phyloP scores from a whole-genome alignment of 2,797 vertebrate genomes.

The Hyperoplus immaculatus region DNA sequence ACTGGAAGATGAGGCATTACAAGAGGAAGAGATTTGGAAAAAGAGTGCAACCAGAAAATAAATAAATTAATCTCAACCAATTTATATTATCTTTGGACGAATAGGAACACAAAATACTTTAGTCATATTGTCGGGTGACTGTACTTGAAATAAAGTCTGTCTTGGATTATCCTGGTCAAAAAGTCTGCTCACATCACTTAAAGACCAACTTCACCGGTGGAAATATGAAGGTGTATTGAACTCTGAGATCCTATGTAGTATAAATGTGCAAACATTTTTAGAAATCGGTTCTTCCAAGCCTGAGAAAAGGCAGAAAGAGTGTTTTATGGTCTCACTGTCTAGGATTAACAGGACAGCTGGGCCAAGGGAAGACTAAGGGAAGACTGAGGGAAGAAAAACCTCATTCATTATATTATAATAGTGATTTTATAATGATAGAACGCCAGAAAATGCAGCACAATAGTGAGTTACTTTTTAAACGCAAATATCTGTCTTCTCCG shows the following conservation, averaged over 20 bases:
- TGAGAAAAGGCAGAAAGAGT: no score
- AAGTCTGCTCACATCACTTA: not conserved
- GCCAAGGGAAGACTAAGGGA: no score
- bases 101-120: not conserved
- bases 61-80: not conserved
- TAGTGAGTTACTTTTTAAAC: not conserved
- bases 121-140: not conserved
- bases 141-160: not conserved
- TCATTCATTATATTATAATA: no score
- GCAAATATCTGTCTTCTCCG: not conserved
- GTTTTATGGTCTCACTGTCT: no score
- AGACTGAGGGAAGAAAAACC: no score
- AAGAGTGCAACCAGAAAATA: not conserved
- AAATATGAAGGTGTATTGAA: no score
- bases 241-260: no score
- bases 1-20: slow-evolving; percentile 8
- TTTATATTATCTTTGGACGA: not conserved
- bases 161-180: slow-evolving; percentile 9
- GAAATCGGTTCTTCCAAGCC: no score
- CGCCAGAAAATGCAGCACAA: not conserved
- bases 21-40: not conserved
- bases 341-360: no score
- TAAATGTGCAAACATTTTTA: no score
- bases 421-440: no score
- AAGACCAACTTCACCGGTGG: not conserved